Evolutionary conservation across 1,140 invertebrate species (phyloP).

Genomic region (Lucilia sericata): DNA sequence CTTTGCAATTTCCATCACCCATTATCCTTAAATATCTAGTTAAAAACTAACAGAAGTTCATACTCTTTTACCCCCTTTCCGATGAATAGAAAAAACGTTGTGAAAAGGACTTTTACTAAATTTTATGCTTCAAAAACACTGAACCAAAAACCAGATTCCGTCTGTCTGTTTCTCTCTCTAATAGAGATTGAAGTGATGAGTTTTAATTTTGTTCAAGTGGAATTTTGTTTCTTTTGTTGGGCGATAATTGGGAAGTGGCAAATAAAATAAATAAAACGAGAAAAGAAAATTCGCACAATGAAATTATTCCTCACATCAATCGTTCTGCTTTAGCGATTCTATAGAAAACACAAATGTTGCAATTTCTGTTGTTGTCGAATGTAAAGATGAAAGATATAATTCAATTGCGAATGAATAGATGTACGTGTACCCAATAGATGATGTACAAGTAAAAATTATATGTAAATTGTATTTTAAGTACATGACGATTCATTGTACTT

Average conservation of each 20-base stretch:
- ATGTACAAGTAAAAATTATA: background rate
- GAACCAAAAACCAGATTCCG: background rate
- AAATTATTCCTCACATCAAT: background rate
- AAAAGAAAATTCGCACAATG: background rate
- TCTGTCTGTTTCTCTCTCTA: no score
- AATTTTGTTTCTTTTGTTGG: slow-evolving; percentile 31
- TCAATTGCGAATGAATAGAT: background rate
- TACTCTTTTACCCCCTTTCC: background rate
- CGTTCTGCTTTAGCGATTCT: slow-evolving; percentile 20
- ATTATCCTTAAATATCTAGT: background rate
- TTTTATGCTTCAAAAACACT: slow-evolving; percentile 24
- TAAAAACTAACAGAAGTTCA: no score
- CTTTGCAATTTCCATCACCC: background rate
- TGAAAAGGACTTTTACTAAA: background rate
- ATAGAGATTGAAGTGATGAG: slow-evolving; percentile 21
- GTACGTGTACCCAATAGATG: no score
- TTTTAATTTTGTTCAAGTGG: slow-evolving; percentile 44
- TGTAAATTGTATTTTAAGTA: background rate
- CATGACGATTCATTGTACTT: background rate
- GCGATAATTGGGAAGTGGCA: slow-evolving; percentile 31
- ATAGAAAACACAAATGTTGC: slow-evolving; percentile 62
- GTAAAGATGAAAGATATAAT: background rate
- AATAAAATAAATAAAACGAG: background rate
- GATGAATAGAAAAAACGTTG: background rate
- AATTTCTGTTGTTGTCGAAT: slow-evolving; percentile 57